Conservation (phyloP, 2,113 vertebrate genomes). For the Heterotilapia buettikoferi region DNA sequence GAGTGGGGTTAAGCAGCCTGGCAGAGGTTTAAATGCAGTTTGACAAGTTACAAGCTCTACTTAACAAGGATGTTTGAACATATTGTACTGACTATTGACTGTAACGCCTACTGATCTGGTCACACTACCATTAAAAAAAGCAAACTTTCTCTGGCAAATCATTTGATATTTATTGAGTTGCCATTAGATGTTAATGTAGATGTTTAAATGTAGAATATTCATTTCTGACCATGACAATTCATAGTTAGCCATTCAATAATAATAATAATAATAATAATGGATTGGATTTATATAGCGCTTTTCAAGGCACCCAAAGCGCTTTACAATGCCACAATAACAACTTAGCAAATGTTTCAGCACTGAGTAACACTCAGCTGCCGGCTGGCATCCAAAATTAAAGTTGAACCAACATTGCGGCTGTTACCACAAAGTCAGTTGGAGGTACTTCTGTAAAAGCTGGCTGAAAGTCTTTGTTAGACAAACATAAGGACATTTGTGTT, state of each 20-base stretch:
- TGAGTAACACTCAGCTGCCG: background rate
- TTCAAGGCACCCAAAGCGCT: too few relatives aligned
- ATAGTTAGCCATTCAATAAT: background rate
- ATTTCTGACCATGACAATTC: background rate
- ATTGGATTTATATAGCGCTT: too few relatives aligned
- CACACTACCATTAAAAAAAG: background rate
- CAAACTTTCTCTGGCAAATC: background rate
- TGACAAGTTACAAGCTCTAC: background rate
- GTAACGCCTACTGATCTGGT: background rate
- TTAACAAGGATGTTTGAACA: background rate
- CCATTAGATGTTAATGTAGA: background rate
- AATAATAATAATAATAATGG: too few relatives aligned
- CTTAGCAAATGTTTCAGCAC: background rate
- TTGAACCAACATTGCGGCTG: background rate
- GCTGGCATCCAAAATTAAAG: background rate
- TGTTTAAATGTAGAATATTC: background rate
- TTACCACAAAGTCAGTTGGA: background rate
- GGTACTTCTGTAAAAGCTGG: background rate
- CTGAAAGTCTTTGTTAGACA: background rate
- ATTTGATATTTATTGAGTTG: background rate
- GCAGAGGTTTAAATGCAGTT: background rate
- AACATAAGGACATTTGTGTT: background rate
- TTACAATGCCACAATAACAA: too few relatives aligned
- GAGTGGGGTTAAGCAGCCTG: background rate
- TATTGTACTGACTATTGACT: background rate